phyloP scores from a whole-genome alignment of 2,797 vertebrate genomes.

The Mionectes olivaceus region DNA sequence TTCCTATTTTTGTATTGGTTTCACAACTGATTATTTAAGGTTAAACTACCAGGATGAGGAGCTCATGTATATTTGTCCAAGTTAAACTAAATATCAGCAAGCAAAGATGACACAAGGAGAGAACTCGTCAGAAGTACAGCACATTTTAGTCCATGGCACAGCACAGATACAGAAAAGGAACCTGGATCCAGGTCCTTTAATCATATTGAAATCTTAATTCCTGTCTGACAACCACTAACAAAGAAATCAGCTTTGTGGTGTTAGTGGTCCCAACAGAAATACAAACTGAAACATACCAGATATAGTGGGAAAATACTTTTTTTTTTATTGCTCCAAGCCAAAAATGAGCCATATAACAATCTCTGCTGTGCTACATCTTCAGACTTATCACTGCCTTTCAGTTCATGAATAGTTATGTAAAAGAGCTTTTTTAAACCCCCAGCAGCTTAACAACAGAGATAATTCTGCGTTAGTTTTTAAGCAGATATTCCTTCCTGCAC shows the following conservation, averaged over 20 bases:
- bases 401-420: background rate
- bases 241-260: background rate
- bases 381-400: background rate
- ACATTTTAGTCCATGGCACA: background rate
- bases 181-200: background rate
- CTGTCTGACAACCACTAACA: background rate
- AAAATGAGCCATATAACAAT: background rate
- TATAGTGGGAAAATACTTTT: background rate
- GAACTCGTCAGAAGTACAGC: fast-evolving
- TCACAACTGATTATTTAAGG: background rate
- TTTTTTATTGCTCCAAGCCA: background rate
- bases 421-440: background rate
- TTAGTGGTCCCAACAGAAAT: background rate
- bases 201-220: background rate
- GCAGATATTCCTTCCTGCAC: background rate
- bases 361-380: background rate
- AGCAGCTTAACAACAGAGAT: background rate
- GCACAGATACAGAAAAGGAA: background rate
- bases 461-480: background rate
- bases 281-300: background rate
- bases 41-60: background rate
- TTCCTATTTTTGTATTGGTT: background rate
- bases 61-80: background rate
- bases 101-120: background rate
- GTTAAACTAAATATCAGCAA: background rate